Conservation (phyloP, 2,113 vertebrate genomes). For the Trogon surrucura region DNA sequence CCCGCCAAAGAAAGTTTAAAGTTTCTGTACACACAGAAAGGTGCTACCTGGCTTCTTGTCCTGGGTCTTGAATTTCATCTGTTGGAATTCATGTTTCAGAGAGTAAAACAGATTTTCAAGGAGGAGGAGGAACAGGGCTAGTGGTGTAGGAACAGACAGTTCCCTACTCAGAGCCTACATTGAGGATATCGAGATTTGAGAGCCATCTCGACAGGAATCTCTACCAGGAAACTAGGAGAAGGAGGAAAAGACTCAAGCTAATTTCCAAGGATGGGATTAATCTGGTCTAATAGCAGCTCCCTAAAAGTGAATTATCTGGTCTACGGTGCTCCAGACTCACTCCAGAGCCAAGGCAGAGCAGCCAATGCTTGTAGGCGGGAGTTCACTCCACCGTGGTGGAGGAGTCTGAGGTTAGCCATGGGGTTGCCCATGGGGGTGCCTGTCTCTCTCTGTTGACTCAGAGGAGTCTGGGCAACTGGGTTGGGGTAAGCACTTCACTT, state of each 20-base stretch:
- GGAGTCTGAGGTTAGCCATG: fast-evolving
- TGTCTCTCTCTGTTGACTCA: neutral
- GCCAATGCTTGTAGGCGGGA: no score
- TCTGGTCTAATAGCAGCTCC: neutral
- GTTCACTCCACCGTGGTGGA: neutral
- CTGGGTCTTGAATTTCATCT: neutral
- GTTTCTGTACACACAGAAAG: neutral
- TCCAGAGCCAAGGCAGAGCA: neutral
- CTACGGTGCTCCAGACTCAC: fast-evolving
- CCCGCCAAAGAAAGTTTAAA: neutral
- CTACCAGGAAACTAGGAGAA: neutral
- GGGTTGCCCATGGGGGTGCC: neutral
- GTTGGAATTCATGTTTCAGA: neutral
- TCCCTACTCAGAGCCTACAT: neutral
- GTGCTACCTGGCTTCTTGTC: neutral
- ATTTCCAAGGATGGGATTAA: neutral
- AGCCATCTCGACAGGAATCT: neutral
- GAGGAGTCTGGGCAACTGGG: neutral
- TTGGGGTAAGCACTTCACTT: neutral
- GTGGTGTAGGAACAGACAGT: neutral
- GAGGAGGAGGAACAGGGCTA: neutral
- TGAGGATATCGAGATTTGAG: neutral
- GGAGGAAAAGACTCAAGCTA: neutral
- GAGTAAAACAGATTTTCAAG: neutral
- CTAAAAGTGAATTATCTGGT: neutral